Conservation (phyloP, 2,797 vertebrate species). For the Botia kubotai region DNA sequence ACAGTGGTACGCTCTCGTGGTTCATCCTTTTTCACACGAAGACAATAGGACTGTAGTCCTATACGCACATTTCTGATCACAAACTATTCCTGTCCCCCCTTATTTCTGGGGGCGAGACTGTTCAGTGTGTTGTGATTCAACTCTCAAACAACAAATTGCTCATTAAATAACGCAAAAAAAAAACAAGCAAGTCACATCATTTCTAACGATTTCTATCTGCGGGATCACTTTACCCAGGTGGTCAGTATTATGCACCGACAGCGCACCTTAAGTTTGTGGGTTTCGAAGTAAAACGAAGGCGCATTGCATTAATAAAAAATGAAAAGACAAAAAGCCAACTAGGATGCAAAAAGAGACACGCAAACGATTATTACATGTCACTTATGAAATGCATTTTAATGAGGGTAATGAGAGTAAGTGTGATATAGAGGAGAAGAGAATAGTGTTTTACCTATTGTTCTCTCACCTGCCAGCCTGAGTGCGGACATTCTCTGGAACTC, state of each 20-base stretch:
- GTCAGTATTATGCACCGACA: conserved; percentile 71
- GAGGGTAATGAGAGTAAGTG: neutral
- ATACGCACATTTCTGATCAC: neutral
- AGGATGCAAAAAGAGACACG: neutral
- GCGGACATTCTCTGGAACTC: conserved; percentile 99
- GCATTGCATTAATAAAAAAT: neutral
- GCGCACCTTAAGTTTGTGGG: conserved; percentile 35
- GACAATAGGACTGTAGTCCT: conserved; percentile 42
- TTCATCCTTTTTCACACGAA: conserved; percentile 23
- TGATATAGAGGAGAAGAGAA: neutral
- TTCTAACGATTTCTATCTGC: conserved; percentile 73
- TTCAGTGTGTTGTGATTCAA: conserved; percentile 58
- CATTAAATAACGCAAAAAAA: conserved; percentile 65
- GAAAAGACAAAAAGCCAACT: neutral
- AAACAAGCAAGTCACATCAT: conserved; percentile 70
- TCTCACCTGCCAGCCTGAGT: conserved; percentile 98
- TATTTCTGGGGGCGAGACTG: neutral
- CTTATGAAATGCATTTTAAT: neutral
- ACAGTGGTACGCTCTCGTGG: neutral
- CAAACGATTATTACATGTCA: neutral
- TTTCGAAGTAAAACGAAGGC: neutral
- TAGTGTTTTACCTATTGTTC: conserved; percentile 79
- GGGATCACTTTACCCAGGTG: conserved; percentile 69
- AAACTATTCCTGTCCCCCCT: conserved; percentile 22
- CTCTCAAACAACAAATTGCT: conserved; percentile 55